phyloP scores from a whole-genome alignment of 2,113 vertebrate species.

The Tylochromis polylepis region DNA sequence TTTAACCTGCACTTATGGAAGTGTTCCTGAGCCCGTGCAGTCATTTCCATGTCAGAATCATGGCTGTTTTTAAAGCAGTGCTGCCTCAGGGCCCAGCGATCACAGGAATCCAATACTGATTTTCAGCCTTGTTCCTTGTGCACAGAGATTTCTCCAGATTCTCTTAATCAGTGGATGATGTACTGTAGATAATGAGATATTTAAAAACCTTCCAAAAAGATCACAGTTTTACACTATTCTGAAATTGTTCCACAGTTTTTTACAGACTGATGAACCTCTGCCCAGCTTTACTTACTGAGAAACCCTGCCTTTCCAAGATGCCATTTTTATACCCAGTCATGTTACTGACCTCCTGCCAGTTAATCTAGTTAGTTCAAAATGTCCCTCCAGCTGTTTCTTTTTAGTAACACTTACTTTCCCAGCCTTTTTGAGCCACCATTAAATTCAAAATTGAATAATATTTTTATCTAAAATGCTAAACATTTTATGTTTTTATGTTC shows the following conservation, averaged over 20 bases:
- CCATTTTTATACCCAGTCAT: too few species aligned
- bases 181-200: background rate
- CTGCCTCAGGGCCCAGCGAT: rapidly evolving
- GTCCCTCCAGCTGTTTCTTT: too few species aligned
- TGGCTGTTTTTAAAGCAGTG: background rate
- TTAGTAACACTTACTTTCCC: too few species aligned
- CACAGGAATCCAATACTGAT: background rate
- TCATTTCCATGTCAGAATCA: background rate
- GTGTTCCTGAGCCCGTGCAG: background rate
- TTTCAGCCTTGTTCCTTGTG: background rate
- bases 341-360: too few species aligned
- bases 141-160: background rate
- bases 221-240: background rate
- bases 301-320: too few species aligned
- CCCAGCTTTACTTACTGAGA: too few species aligned
- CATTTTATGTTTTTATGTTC: too few species aligned
- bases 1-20: background rate
- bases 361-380: too few species aligned
- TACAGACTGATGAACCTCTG: too few species aligned
- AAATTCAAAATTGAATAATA: too few species aligned
- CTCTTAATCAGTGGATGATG: background rate
- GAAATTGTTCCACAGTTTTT: too few species aligned
- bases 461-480: too few species aligned
- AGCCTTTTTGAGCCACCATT: background rate
- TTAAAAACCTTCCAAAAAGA: background rate